Base-by-base conservation (phyloP, 2,113 vertebrate species). In the Andinoacara biseriatus region DNA sequence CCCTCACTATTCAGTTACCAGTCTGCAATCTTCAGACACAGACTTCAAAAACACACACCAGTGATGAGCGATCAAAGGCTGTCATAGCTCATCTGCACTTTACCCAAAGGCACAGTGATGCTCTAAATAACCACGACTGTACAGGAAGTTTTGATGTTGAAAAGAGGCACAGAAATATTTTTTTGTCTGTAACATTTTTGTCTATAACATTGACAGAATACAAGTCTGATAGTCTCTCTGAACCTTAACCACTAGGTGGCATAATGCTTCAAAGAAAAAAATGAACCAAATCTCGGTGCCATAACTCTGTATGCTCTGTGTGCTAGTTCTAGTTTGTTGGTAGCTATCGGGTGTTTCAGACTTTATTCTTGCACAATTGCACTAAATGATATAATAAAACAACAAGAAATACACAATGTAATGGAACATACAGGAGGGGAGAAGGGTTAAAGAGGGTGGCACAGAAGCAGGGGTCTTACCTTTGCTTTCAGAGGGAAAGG, bases 221-320 rank as follows among this genome's bases (percentile, higher is more conserved):
- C n/a, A n/a, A 52, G 29, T 69, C 24, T 72, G 62, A 7, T 20
- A 26, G 58, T 2, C 11, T 57, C 54, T 72, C 10, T 77, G 35
- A 79, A n/a, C 46, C 75, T 40, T 65, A 96, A 94, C 97, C 97
- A 94, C 97, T 97, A 96, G 96, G 96, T 88, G 96, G 96, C 97
- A 97, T 97, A 91, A 94, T 96, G 95, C 96, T 97, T 96, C 96
- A 94, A 96, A 80, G 15, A 58, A 29, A 52, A 20, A 72, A 13
- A 17, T 52, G 17, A 72, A 52, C 46, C 0, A 69, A n/a, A 49
- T 69, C 24, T 69, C 4, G 29, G 24, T 11, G 24, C 15, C 15
- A 69, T 6, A 69, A 69, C 17, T 29, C 40, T 69, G 14, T 52
- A 18, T 49, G 26, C 26, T 26, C 26, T 26, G 31, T 5, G n/a